Conservation (phyloP, 2,797 vertebrate genomes). For the Rhinichthys osculus region DNA sequence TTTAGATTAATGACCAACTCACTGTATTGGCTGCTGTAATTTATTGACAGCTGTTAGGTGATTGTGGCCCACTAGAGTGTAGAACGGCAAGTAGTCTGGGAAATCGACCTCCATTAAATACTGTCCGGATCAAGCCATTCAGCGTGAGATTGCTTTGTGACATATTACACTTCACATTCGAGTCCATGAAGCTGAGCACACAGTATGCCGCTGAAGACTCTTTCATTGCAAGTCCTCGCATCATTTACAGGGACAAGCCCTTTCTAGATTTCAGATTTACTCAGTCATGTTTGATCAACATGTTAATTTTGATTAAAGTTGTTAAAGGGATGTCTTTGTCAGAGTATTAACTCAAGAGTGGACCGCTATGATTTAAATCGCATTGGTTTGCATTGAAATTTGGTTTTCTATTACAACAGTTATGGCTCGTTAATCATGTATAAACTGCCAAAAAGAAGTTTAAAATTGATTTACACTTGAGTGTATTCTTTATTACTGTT, state of each 20-base stretch:
- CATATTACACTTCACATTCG: conserved; percentile 57
- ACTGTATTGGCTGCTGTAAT: conserved; percentile 55
- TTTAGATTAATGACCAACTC: conserved; percentile 55
- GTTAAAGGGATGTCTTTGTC: conserved; percentile 45
- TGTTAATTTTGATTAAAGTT: conserved; percentile 54
- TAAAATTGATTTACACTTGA: background rate
- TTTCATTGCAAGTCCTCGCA: conserved; percentile 47
- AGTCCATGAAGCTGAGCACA: conserved; percentile 58
- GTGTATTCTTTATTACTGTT: conserved; percentile 55
- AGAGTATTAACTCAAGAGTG: conserved; percentile 57
- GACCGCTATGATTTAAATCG: conserved; percentile 19
- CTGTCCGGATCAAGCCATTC: conserved; percentile 57
- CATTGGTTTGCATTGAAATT: conserved; percentile 8
- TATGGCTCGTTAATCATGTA: background rate
- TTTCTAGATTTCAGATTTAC: conserved; percentile 16
- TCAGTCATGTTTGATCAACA: conserved; percentile 46
- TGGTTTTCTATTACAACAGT: conserved; percentile 5
- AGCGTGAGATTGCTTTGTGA: conserved; percentile 64
- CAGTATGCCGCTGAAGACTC: conserved; percentile 56
- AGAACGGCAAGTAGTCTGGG: conserved; percentile 50
- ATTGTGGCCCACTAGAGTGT: conserved; percentile 48
- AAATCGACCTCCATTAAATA: conserved; percentile 64
- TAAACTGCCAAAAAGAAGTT: conserved; percentile 15
- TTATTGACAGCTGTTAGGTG: conserved; percentile 58
- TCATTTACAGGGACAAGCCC: conserved; percentile 57